These are phyloP conservation scores for Chelonus formosanus DNA, from an alignment of 2,888 invertebrate species.

Conservation along the genomic window DNA sequence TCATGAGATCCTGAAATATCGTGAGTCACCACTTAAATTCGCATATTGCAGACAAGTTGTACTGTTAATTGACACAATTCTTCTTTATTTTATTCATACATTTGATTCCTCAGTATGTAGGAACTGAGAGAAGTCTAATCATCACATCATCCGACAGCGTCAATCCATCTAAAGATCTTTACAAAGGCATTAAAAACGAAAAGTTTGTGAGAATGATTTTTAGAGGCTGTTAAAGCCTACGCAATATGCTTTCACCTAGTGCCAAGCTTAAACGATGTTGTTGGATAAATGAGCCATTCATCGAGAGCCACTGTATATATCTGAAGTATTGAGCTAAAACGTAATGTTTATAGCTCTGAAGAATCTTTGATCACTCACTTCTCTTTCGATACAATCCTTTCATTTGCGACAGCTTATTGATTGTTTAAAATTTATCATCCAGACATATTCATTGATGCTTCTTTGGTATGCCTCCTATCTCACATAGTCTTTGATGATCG, in stretches of 20 bases:
- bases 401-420: conserved; percentile 34
- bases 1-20: conserved; percentile 8
- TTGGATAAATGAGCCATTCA: conserved; percentile 38
- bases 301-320: conserved; percentile 20
- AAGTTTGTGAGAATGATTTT: conserved; percentile 8
- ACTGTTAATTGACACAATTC: conserved; percentile 6
- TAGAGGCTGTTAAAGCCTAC: conserved; percentile 24
- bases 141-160: conserved; percentile 14
- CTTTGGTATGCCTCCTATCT: no score
- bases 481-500: conserved; percentile 9
- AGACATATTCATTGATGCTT: conserved; percentile 13
- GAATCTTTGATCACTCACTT: no score
- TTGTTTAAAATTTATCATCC: conserved; percentile 36
- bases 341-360: conserved; percentile 5
- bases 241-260: conserved; percentile 41
- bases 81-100: conserved; percentile 7
- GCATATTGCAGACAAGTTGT: not conserved
- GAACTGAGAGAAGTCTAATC: conserved; percentile 16
- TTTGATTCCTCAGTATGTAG: not conserved
- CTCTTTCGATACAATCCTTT: conserved; percentile 33
- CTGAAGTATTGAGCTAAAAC: no score
- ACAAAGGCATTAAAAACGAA: conserved; percentile 18
- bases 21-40: conserved; percentile 20
- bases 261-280: conserved; percentile 32
- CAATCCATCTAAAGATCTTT: conserved; percentile 17